Evolutionary conservation across 2,797 vertebrate species (phyloP).

Genomic region (Miopithecus talapoin): DNA sequence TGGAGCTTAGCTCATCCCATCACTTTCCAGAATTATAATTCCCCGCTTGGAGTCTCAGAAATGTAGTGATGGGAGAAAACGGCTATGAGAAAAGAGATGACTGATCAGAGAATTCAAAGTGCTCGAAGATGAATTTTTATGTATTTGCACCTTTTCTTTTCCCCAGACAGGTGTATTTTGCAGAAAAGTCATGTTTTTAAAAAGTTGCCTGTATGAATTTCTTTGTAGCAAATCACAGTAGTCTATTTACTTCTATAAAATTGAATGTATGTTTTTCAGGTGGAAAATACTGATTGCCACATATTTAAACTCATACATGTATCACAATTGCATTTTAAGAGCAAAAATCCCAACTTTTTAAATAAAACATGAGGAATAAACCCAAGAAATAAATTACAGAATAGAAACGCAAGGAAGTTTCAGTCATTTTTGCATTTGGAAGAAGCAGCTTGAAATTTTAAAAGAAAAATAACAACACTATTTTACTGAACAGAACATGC

Average conservation of each 20-base stretch:
- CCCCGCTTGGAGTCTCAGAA: constrained; percentile 42
- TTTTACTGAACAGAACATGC: not conserved
- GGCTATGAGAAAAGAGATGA: not conserved
- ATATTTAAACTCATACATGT: not conserved
- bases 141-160: constrained; percentile 12
- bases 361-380: constrained; percentile 47
- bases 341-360: constrained; percentile 11
- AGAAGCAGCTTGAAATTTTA: constrained; percentile 35
- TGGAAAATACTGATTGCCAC: not conserved
- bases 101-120: constrained; percentile 9
- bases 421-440: constrained; percentile 55
- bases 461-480: constrained; percentile 60
- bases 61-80: not conserved
- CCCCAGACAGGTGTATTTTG: constrained; percentile 39
- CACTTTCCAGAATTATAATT: constrained; percentile 57
- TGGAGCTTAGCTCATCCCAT: constrained; percentile 35
- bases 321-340: not conserved
- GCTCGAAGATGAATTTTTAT: constrained; percentile 15
- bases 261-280: not conserved
- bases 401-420: constrained; percentile 8
- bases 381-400: constrained; percentile 37
- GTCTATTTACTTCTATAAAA: not conserved
- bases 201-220: constrained; percentile 31
- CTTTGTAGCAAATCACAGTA: not conserved
- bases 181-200: not conserved